phyloP scores from a whole-genome alignment of 1,140 invertebrate species.

The Temnothorax longispinosus region DNA sequence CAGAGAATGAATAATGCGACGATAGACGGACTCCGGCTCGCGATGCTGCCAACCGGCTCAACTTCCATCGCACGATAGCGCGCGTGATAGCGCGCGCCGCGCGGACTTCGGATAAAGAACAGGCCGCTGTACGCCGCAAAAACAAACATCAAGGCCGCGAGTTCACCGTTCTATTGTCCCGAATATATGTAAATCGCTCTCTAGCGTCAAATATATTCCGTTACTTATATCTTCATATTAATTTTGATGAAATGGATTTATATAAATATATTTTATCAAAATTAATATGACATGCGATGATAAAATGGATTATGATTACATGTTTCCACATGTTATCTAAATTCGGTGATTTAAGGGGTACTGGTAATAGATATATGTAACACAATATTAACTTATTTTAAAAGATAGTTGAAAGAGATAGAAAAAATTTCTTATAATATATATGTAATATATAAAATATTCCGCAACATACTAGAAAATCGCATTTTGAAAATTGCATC shows the following conservation, averaged over 20 bases:
- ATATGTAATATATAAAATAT: background rate
- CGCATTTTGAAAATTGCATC: background rate
- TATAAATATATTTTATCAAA: too few species aligned
- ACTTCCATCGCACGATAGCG: background rate
- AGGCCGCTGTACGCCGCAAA: background rate
- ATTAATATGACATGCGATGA: too few species aligned
- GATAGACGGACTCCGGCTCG: background rate
- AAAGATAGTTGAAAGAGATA: background rate
- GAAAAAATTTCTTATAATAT: background rate
- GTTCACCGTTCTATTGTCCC: background rate
- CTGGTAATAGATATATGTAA: background rate
- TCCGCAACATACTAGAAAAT: background rate
- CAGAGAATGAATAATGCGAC: background rate
- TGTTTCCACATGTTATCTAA: background rate
- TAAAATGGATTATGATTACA: background rate
- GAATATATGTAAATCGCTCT: background rate
- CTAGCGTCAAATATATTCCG: background rate
- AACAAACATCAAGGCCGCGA: background rate
- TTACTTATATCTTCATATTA: background rate
- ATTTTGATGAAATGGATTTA: background rate
- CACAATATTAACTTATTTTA: background rate
- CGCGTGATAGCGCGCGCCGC: background rate
- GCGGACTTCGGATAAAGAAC: background rate
- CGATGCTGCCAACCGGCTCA: background rate
- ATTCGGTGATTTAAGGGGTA: background rate